These are phyloP conservation scores for Pinna nobilis DNA, from an alignment of 1,140 invertebrate genomes.

Conservation along the genomic window DNA sequence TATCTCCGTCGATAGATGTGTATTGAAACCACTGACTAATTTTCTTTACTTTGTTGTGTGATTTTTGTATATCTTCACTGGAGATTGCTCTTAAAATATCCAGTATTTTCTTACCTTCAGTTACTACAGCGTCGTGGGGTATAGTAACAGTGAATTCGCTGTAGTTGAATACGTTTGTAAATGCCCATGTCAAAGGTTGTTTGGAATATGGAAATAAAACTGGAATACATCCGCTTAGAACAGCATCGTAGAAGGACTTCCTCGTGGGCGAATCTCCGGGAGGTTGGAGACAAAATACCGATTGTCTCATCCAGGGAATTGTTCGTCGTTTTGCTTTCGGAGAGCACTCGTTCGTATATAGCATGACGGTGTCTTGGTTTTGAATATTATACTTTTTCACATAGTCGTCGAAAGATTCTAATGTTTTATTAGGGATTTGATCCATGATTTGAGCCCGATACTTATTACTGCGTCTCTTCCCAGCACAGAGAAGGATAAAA, in stretches of 20 bases:
- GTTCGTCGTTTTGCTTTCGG: constrained; percentile 36
- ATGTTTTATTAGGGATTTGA: constrained; percentile 48
- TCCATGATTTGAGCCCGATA: constrained; percentile 50
- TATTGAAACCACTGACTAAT: constrained; percentile 58
- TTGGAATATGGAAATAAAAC: constrained; percentile 50
- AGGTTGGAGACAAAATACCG: constrained; percentile 62
- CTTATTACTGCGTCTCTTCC: constrained; percentile 23
- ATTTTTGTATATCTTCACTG: constrained; percentile 15
- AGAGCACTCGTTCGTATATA: constrained; percentile 53
- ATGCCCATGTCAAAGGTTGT: constrained; percentile 45
- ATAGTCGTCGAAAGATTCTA: constrained; percentile 13
- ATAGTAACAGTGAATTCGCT: constrained; percentile 50
- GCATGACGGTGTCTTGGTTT: constrained; percentile 34
- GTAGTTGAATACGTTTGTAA: constrained; percentile 46
- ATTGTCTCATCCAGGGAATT: constrained; percentile 58
- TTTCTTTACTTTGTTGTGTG: constrained; percentile 43
- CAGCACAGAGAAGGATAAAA: constrained; percentile 50
- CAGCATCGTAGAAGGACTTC: constrained; percentile 63
- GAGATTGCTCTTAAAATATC: constrained; percentile 44
- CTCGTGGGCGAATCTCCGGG: constrained; percentile 62
- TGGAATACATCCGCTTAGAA: constrained; percentile 62
- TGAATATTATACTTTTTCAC: neutral
- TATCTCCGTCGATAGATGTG: constrained; percentile 25
- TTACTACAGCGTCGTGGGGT: constrained; percentile 4
- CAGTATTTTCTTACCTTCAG: constrained; percentile 30